These are phyloP conservation scores for Cervus canadensis DNA, from an alignment of 2,113 vertebrate species.

Conservation along the genomic window DNA sequence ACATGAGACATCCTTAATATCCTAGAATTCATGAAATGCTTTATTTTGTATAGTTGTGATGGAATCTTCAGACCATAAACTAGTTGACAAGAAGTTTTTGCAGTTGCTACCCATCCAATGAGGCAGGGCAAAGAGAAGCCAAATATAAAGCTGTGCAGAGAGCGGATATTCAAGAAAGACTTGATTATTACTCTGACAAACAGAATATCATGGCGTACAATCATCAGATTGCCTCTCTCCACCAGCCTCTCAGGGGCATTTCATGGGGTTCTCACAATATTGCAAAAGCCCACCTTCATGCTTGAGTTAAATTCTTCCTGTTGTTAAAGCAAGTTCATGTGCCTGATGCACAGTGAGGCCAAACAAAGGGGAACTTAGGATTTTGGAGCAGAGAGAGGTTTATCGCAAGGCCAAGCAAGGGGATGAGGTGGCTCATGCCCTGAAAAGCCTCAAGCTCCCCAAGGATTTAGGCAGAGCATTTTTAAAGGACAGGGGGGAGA, in stretches of 20 bases:
- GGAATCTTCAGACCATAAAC: background rate
- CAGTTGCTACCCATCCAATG: background rate
- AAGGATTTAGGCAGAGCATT: background rate
- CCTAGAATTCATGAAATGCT: background rate
- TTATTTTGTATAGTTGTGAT: background rate
- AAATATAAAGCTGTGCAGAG: background rate
- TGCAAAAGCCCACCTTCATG: background rate
- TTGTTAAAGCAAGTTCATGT: background rate
- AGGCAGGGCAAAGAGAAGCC: background rate
- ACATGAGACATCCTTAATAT: background rate
- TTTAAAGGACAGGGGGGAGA: background rate
- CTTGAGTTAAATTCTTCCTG: background rate
- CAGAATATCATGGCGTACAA: background rate
- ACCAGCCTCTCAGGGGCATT: background rate
- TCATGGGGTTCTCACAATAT: background rate
- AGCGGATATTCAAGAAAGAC: background rate
- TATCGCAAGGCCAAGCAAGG: background rate
- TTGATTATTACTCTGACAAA: background rate
- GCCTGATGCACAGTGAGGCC: background rate
- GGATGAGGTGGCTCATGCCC: background rate
- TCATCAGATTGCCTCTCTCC: background rate
- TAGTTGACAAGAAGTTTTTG: background rate
- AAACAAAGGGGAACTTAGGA: background rate
- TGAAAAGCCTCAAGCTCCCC: background rate
- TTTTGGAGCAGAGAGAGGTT: background rate